These are phyloP conservation scores for Chionoecetes opilio DNA, from an alignment of 1,140 invertebrate genomes.

Conservation along the genomic window DNA sequence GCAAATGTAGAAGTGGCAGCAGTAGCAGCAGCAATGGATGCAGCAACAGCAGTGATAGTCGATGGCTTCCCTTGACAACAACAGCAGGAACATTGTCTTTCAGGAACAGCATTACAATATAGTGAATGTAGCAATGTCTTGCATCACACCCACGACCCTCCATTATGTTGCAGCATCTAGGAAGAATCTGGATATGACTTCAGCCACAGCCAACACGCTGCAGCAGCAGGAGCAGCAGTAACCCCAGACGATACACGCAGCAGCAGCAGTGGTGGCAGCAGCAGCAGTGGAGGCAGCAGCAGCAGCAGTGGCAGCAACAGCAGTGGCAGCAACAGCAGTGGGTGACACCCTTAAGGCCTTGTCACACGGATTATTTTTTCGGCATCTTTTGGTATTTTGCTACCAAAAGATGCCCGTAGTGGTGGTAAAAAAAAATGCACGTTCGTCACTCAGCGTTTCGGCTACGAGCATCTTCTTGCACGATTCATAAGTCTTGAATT, in stretches of 20 bases:
- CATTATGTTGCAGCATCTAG: not conserved
- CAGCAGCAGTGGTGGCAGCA: not conserved
- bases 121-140: not conserved
- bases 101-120: not conserved
- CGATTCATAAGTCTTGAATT: too few relatives aligned
- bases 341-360: too few relatives aligned
- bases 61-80: conserved; percentile 17
- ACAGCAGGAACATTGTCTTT: conserved; percentile 15
- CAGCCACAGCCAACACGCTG: not conserved
- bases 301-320: not conserved
- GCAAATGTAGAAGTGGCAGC: not conserved
- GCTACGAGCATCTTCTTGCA: too few relatives aligned
- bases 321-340: too few relatives aligned
- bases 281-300: not conserved
- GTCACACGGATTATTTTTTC: too few relatives aligned
- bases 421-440: too few relatives aligned
- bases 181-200: not conserved
- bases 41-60: not conserved
- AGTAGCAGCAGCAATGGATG: not conserved
- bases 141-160: not conserved
- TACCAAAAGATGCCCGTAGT: too few relatives aligned
- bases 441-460: too few relatives aligned
- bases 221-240: too few relatives aligned
- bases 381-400: too few relatives aligned
- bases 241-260: not conserved